These are phyloP conservation scores for Danio aesculapii DNA, from an alignment of 2,797 vertebrate genomes.

Conservation along the genomic window DNA sequence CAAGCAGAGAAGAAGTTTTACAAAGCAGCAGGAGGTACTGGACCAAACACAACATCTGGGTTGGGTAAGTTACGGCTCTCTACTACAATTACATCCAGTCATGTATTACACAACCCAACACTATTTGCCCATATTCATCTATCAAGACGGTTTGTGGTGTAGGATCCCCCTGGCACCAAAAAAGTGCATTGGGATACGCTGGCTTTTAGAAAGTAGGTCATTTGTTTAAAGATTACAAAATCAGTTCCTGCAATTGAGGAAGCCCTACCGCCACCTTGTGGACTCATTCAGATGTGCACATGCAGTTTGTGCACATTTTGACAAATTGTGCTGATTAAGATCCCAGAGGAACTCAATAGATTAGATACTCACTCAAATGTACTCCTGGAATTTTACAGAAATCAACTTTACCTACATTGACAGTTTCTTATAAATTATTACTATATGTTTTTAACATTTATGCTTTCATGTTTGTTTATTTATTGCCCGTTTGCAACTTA, in stretches of 20 bases:
- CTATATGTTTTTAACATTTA: too few relatives aligned
- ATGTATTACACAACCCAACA: constrained; percentile 59
- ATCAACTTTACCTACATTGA: neutral
- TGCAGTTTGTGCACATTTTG: neutral
- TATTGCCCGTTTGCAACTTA: too few relatives aligned
- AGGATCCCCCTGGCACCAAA: constrained; percentile 57
- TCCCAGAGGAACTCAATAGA: constrained; percentile 2
- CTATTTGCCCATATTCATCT: constrained; percentile 52
- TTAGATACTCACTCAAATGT: neutral
- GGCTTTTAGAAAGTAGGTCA: constrained; percentile 75
- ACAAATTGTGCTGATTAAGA: neutral
- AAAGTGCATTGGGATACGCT: constrained; percentile 64
- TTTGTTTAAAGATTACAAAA: constrained; percentile 68
- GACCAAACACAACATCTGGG: constrained; percentile 55
- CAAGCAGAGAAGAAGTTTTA: constrained; percentile 1
- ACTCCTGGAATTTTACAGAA: neutral
- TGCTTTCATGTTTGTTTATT: too few relatives aligned
- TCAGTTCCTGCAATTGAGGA: constrained; percentile 43
- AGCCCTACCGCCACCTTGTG: constrained; percentile 74
- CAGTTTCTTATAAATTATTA: neutral
- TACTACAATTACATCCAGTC: constrained; percentile 57
- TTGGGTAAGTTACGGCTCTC: constrained; percentile 51
- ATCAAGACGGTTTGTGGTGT: constrained; percentile 60
- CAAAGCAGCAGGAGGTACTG: constrained; percentile 41
- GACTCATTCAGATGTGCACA: constrained; percentile 35